phyloP scores from a whole-genome alignment of 2,888 invertebrate species.

The Cosmia pyralina region DNA sequence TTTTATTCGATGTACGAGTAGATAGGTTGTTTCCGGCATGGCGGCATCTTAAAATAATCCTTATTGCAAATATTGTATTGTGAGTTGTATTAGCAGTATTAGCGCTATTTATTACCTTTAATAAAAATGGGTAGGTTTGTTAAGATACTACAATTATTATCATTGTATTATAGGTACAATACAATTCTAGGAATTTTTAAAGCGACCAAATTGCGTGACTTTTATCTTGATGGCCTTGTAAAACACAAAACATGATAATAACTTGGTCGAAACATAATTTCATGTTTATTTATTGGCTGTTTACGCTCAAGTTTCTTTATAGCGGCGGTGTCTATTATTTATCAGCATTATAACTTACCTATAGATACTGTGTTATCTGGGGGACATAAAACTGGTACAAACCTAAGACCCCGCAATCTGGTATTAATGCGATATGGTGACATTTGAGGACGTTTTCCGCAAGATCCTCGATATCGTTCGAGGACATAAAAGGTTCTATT shows the following conservation, averaged over 20 bases:
- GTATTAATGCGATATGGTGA: constrained; percentile 75
- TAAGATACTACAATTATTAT: background rate
- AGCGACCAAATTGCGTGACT: constrained; percentile 58
- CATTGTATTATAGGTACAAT: background rate
- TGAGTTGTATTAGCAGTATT: constrained; percentile 4
- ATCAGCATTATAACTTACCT: constrained; percentile 84
- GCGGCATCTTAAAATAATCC: constrained; percentile 21
- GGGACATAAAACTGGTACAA: constrained; percentile 83
- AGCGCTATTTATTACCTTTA: background rate
- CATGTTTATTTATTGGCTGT: constrained; percentile 75
- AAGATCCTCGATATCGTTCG: constrained; percentile 65
- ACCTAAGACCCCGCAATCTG: constrained; percentile 76
- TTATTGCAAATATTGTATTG: constrained; percentile 5
- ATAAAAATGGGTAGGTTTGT: background rate
- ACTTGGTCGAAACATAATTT: constrained; percentile 73
- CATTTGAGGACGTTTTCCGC: constrained; percentile 72
- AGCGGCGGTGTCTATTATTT: constrained; percentile 80
- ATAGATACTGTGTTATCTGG: constrained; percentile 82
- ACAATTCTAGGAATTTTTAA: constrained; percentile 42
- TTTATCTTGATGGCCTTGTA: constrained; percentile 73
- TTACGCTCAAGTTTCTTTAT: constrained; percentile 76
- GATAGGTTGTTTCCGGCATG: constrained; percentile 37
- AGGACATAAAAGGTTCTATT: constrained; percentile 68
- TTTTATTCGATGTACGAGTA: constrained; percentile 52
- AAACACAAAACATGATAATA: constrained; percentile 74